These are phyloP conservation scores for Neostethus bicornis DNA, from an alignment of 2,797 vertebrate species.

Conservation along the genomic window DNA sequence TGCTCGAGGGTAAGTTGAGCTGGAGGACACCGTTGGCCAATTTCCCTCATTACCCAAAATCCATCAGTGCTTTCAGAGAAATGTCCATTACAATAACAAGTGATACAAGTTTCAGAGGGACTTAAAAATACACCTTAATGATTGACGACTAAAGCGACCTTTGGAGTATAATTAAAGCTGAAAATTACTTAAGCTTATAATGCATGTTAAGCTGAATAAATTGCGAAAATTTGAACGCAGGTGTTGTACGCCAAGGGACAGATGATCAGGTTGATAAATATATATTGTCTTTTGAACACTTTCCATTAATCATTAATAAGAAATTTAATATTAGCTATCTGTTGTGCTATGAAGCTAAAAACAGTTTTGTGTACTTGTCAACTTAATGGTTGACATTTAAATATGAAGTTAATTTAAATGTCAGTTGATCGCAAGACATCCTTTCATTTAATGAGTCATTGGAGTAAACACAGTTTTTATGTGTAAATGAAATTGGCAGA, in stretches of 20 bases:
- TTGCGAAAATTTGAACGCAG: neutral
- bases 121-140: conserved; percentile 36
- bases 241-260: neutral
- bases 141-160: conserved; percentile 32
- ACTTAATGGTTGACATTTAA: too few relatives aligned
- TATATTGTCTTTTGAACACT: neutral
- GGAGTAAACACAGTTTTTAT: too few relatives aligned
- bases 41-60: conserved; percentile 61
- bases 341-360: neutral
- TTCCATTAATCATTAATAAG: neutral
- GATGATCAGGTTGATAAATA: neutral
- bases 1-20: conserved; percentile 47
- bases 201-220: neutral
- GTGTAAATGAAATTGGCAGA: too few relatives aligned
- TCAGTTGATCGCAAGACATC: too few relatives aligned
- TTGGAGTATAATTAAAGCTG: conserved; percentile 2
- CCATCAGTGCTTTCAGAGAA: conserved; percentile 48
- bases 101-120: conserved; percentile 40
- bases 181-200: neutral
- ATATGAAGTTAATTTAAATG: too few relatives aligned
- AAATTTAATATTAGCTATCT: neutral
- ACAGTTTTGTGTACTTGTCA: too few relatives aligned
- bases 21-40: conserved; percentile 45
- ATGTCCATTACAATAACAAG: conserved; percentile 60
- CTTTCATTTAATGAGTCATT: too few relatives aligned